Conservation (phyloP, 2,113 vertebrate genomes). For the Fregata magnificens region DNA sequence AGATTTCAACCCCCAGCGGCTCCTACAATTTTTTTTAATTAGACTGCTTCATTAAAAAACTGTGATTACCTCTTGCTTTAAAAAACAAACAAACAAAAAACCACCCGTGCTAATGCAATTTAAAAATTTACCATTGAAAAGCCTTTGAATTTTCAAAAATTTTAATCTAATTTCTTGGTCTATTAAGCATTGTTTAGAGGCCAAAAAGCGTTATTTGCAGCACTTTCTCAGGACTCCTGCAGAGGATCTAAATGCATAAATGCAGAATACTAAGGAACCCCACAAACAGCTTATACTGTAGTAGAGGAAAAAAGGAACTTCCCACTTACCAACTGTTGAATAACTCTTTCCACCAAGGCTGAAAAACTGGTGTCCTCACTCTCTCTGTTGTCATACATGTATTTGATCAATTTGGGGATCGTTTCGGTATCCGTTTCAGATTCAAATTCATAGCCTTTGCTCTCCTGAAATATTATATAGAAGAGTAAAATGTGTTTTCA, state of each 20-base stretch:
- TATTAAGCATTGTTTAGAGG: background rate
- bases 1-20: background rate
- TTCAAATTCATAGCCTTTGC: slow-evolving; percentile 94
- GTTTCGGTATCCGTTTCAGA: slow-evolving; percentile 97
- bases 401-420: slow-evolving; percentile 94
- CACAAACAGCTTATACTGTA: background rate
- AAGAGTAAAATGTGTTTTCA: background rate
- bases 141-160: background rate
- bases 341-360: slow-evolving; percentile 90
- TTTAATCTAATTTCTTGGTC: slow-evolving; percentile 14
- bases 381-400: slow-evolving; percentile 95
- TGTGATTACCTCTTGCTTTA: background rate
- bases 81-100: background rate
- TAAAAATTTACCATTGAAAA: background rate
- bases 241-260: background rate
- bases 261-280: background rate
- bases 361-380: slow-evolving; percentile 84
- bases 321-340: slow-evolving; percentile 90
- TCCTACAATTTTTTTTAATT: background rate
- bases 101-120: background rate
- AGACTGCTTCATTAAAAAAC: background rate
- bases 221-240: background rate
- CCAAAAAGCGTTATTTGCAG: background rate
- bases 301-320: background rate
- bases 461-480: slow-evolving; percentile 75